Evolutionary conservation across 2,113 vertebrate genomes (phyloP), one percentile per base, ranked within the genome.

Genomic region (Chloropsis hardwickii): DNA sequence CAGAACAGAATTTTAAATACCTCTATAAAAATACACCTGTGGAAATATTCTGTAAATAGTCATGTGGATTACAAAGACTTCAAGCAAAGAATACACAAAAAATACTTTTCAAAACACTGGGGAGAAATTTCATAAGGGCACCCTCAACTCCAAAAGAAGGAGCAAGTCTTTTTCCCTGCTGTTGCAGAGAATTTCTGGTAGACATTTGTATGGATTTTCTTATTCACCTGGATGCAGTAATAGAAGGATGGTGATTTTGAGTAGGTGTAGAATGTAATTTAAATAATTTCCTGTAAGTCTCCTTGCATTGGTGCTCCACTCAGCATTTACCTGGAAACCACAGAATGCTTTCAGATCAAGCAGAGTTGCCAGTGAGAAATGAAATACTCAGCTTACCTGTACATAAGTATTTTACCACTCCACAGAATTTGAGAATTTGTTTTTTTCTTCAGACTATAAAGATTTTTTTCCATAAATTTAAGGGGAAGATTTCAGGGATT

Each of bases 401-500:
- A 87, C 60, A 28, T 42, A 35, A 74, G 56, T 47, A 48, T 94
- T 88, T 83, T 66, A 29, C 81, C 67, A 81, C 69, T 84, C 40
- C 37, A 27, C 35, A 79, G 91, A 80, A 86, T 73, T 57, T 27
- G 16, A 81, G 45, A 72, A 81, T 87, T 92, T 53, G 18, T 12
- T 28, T 81, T 94, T 37, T 88, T 65, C 48, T 91, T 94, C 74
- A 50, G 61, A 85, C 48, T 69, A 66, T 35, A 77, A 28, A 54
- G 56, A 42, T 60, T 51, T 65, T 78, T 92, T 91, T 20, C 54
- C 90, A 92, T 95, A 94, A 76, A 93, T 91, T 88, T 70, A 92
- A 90, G 92, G 94, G 81, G 94, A 91, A 94, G 60, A 96, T 94
- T 98, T 98, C 97, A 98, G 98, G 97, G 97, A 97, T 95, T 97